These are phyloP conservation scores for Muscidifurax raptorellus DNA, from an alignment of 1,140 invertebrate genomes.

Conservation along the genomic window DNA sequence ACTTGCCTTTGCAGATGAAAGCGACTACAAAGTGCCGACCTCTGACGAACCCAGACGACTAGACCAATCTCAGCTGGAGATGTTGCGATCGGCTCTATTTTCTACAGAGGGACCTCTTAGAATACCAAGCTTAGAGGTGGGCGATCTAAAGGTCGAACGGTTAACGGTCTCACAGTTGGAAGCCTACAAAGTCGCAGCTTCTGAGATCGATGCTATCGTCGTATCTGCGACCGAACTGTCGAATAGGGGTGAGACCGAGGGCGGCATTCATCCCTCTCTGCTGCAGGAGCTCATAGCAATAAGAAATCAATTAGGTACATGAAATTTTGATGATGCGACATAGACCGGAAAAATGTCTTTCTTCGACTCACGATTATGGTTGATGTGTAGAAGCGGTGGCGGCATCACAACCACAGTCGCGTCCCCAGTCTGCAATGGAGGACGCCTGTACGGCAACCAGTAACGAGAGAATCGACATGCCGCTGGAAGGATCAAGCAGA, in stretches of 20 bases:
- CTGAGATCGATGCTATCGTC: slow-evolving; percentile 84
- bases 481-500: neutral
- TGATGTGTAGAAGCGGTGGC: slow-evolving; percentile 33
- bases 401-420: slow-evolving; percentile 23
- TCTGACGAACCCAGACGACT: slow-evolving; percentile 14
- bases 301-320: slow-evolving; percentile 66
- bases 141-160: slow-evolving; percentile 85
- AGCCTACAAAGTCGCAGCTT: slow-evolving; percentile 85
- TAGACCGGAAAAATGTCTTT: neutral
- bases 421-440: slow-evolving; percentile 53
- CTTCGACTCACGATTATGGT: neutral
- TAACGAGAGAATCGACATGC: slow-evolving; percentile 57
- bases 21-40: slow-evolving; percentile 19
- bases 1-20: slow-evolving; percentile 6
- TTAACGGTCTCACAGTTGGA: slow-evolving; percentile 85
- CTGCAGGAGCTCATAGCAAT: slow-evolving; percentile 71
- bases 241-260: slow-evolving; percentile 56
- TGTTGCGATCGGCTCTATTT: slow-evolving; percentile 60
- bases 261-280: slow-evolving; percentile 64
- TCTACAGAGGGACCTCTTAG: slow-evolving; percentile 70
- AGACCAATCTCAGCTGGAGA: slow-evolving; percentile 38
- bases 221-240: slow-evolving; percentile 81
- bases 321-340: neutral
- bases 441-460: slow-evolving; percentile 59
- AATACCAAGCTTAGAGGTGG: slow-evolving; percentile 79